Base-by-base conservation (phyloP, 2,888 invertebrate genomes). In the Lycia hirtaria region DNA sequence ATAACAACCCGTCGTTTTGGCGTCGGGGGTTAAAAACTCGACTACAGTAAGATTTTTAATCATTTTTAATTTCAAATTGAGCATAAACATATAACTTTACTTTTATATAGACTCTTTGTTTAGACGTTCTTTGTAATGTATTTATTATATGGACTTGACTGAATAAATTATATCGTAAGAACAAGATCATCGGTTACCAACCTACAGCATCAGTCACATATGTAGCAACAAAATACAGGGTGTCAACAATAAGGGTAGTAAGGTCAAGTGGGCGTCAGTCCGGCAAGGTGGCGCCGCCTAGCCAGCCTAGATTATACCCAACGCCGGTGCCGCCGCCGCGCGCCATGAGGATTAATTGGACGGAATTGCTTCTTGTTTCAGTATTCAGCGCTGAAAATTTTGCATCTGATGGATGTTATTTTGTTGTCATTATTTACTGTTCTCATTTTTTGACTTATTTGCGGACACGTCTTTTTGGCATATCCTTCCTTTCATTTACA, bases 201-300 rank as follows among this genome's bases (percentile, higher is more conserved):
- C 12, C 7, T 22, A 41, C 22, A 19, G 17, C 20, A 40, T 40
- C 32, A 5, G 15, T 47, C 30, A 38, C 40, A 40, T 40, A 40
- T 40, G 14, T 40, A 26, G 22, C 30, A 45, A 47, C 49, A 33
- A 44, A 58, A 44, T 56, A 51, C 49, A 54, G 58, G 58, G 54
- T 56, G 53, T 38, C 17, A 49, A 41, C 17, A 37, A 43, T 32
- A 15, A 5, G 26, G 59, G 40, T 30, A 40, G 45, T 28, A 50
- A 57, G 57, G 57, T 57, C 57, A 48, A 40, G 60, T 58, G 56
- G 64, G 60, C 40, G 57, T 45, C 37, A 26, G 63, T 43, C 64
- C 56, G 60, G 52, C 58, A 40, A 53, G 26, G 24, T 32, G 53
- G 53, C 58, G 50, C 40, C 52, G 45, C 54, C 43, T 47, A 49